Conservation (phyloP, 2,888 invertebrate species). For the Hyalella azteca region DNA sequence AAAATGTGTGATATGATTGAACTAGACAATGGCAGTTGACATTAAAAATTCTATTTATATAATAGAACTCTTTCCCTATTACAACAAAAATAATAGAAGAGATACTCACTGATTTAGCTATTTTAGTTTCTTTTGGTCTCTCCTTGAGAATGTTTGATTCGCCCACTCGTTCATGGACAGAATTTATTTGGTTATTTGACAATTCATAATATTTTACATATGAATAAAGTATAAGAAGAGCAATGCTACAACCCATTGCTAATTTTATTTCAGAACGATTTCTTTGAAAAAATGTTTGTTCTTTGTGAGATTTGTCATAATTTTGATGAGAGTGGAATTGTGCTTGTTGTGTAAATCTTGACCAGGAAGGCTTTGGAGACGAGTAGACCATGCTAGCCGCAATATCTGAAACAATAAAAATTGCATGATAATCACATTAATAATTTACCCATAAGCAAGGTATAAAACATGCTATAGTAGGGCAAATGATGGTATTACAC, state of each 20-base stretch:
- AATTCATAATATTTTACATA: neutral
- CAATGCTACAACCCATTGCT: neutral
- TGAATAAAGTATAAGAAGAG: neutral
- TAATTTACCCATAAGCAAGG: too few relatives aligned
- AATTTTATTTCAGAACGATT: neutral
- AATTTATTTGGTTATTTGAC: neutral
- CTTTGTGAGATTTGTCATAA: neutral
- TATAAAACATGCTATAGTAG: too few relatives aligned
- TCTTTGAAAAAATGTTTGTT: slow-evolving; percentile 1
- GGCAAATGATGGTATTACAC: too few relatives aligned
- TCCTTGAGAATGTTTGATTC: neutral
- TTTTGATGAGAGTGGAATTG: neutral
- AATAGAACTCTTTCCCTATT: neutral
- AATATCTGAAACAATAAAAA: neutral
- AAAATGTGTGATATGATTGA: neutral
- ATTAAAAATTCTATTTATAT: neutral
- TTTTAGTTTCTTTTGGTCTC: neutral
- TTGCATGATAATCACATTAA: neutral
- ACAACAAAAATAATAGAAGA: neutral
- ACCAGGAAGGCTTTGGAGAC: neutral
- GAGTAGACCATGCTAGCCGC: neutral
- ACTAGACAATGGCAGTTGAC: neutral
- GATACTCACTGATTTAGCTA: neutral
- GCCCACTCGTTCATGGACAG: neutral
- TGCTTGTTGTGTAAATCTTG: neutral